Base-by-base conservation (phyloP, 2,888 invertebrate genomes). In the Leucophenga maculata region DNA sequence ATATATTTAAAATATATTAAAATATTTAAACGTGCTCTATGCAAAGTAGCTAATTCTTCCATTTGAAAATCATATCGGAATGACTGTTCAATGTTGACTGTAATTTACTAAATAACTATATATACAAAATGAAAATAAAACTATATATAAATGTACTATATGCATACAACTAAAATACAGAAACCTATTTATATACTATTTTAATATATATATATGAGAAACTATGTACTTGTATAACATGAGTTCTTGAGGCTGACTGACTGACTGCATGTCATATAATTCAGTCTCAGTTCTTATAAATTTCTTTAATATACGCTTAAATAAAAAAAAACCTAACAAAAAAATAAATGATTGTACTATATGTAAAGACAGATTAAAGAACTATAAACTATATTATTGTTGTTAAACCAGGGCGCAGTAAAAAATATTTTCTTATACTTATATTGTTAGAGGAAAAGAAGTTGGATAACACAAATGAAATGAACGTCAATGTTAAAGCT, bases 71-170 rank as follows among this genome's bases (percentile, higher is more conserved):
- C 85, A 84, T 85, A 86, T 85, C 85, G 82, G 78, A 86, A 79
- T 85, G 85, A 86, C 86, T 86, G 86, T 86, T 86, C 71, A 85
- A 82, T 86, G 86, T 86, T 86, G 84, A 86, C 86, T 86, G 86
- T 86, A 79, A 81, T 84, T 83, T 84, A 81, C 69, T 73, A 69
- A 68, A 60, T 75, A 55, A 62, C 68, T 62, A 31, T 64, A 22
- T 46, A 48, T 48, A 57, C 6, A 55, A 55, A 57, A 22, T 31
- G 22, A 57, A 57, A 18, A 20, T 8, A 32, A 62, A 62, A 16
- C 22, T 64, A 44, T 55, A 52, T 66, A 60, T 62, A 44, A 13
- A 16, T 22, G 59, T 16, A 46, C 54, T 65, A 70, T 54, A 46
- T 65, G 65, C 22, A 39, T 31, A 59, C n/a, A 26, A 65, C 26